These are phyloP conservation scores for Phengaris alcon DNA, from an alignment of 2,888 invertebrate species.

Conservation along the genomic window DNA sequence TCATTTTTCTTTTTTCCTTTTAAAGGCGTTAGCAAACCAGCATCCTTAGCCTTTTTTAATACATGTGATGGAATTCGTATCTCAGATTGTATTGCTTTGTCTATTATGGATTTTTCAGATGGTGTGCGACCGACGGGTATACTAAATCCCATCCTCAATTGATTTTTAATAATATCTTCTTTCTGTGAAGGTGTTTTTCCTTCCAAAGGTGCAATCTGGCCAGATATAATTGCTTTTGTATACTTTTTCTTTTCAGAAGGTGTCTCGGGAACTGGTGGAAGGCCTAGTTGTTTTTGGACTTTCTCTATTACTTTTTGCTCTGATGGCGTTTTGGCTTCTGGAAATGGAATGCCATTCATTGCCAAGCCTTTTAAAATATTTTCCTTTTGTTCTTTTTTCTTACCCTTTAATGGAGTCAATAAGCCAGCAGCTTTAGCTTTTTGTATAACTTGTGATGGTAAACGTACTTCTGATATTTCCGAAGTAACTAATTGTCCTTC, in stretches of 20 bases:
- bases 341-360: conserved; percentile 36
- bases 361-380: conserved; percentile 37
- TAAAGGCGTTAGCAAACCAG: too few species aligned
- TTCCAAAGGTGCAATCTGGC: conserved; percentile 46
- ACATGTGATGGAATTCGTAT: too few species aligned
- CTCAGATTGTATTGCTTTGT: conserved; percentile 34
- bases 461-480: conserved; percentile 16
- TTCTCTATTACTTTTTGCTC: conserved; percentile 39
- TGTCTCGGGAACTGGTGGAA: conserved; percentile 39
- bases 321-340: conserved; percentile 33
- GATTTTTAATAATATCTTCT: conserved; percentile 35
- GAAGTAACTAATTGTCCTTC: conserved; percentile 6
- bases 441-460: conserved; percentile 37
- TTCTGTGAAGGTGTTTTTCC: conserved; percentile 44
- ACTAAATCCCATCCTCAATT: conserved; percentile 40
- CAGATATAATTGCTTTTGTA: conserved; percentile 38
- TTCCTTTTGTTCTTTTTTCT: conserved; percentile 36
- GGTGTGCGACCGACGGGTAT: conserved; percentile 40
- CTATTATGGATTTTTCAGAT: conserved; percentile 35
- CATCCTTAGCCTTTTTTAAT: too few species aligned
- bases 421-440: conserved; percentile 43
- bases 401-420: conserved; percentile 39
- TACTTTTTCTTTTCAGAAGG: conserved; percentile 37
- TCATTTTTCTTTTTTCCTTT: too few species aligned
- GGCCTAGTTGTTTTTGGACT: conserved; percentile 35